Evolutionary conservation across 1,140 invertebrate species (phyloP), one percentile per base, ranked within the genome.

Genomic region (Panagrolaimus sp.): DNA sequence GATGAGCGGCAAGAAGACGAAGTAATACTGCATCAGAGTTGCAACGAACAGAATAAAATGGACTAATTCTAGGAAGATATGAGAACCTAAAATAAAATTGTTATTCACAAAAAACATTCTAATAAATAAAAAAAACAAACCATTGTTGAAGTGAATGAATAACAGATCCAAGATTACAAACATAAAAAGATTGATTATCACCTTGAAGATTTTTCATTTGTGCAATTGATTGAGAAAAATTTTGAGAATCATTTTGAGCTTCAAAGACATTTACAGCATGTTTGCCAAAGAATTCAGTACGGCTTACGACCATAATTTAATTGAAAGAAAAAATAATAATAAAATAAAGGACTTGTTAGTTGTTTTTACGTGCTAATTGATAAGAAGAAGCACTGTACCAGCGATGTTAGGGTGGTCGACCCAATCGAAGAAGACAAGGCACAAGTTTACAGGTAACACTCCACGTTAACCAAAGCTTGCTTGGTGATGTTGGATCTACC

Each of bases 1-100:
- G 86, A 23, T 71, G 57, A 16, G 89, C 87, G 48, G 92, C 91
- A 70, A 97, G 85, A 31, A 91, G 87, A 83, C 91, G 88, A 63
- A 98, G 85, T 57, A 98, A 88, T 68, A 88, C 84, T 44, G 88
- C 85, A 84, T 89, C 89, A 75, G 93, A 91, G 84, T 98, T 98
- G 85, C 94, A 98, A 83, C 97, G 97, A 53, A 98, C 91, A 79
- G 94, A 92, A 86, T 98, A 98, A 85, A 90, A 92, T 4, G 95
- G 93, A 64, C 89, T 87, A 8, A 98, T 90, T 31, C 93, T 87
- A 9, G 95, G 93, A 85, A 98, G 85, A 67, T 88, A 87, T n/a
- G n/a, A n/a, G n/a, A n/a, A n/a, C n/a, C n/a, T n/a, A n/a, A n/a
- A n/a, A n/a, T n/a, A n/a, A n/a, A n/a, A n/a, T n/a, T n/a, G n/a